Evolutionary conservation across 2,113 vertebrate genomes (phyloP), one percentile per base, ranked within the genome.

Genomic region (Marcusenius ussheri): DNA sequence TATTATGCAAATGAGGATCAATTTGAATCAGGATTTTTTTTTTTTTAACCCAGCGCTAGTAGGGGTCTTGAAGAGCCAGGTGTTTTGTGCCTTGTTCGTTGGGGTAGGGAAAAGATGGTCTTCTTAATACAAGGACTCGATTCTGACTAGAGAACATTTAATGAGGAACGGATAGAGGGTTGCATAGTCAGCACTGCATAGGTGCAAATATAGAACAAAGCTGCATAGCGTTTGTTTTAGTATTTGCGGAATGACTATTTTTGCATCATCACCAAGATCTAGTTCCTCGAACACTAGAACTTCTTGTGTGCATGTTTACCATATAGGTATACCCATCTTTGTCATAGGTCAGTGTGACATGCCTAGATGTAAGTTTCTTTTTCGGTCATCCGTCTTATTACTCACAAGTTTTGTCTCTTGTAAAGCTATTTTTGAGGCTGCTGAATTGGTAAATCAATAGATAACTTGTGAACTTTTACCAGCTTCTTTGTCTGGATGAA

Each of bases 151-250:
- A 31, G 62, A 70, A 27, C 85, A 17, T 56, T 27, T 53, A 17
- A 35, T 27, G 5, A 56, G 49, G 45, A 87, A 10, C 21, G 50
- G 50, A 39, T 53, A 53, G 85, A 87, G 85, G 50, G 15, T 47
- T 53, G 49, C 85, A 39, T 27, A 56, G 50, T 87, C 49, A 53
- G 50, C 49, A 87, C n/a, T 87, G 27, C 50, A 87, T 27, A 87
- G 27, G 49, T 51, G 50, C 85, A 35, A 53, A 87, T 87, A 53
- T 87, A 87, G 85, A 87, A 87, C 49, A 87, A 47, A 87, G 47
- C 9, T n/a, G n/a, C 49, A 31, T 15, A 10, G 19, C 8, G 17
- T 53, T 87, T 56, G 85, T 87, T 53, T 56, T 49, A 27, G 50
- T 87, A 47, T 19, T 53, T 53, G 2, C n/a, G 8, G 50, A 24